Evolutionary conservation across 2,888 invertebrate species (phyloP).

Genomic region (Xanthorhoe spadicearia): DNA sequence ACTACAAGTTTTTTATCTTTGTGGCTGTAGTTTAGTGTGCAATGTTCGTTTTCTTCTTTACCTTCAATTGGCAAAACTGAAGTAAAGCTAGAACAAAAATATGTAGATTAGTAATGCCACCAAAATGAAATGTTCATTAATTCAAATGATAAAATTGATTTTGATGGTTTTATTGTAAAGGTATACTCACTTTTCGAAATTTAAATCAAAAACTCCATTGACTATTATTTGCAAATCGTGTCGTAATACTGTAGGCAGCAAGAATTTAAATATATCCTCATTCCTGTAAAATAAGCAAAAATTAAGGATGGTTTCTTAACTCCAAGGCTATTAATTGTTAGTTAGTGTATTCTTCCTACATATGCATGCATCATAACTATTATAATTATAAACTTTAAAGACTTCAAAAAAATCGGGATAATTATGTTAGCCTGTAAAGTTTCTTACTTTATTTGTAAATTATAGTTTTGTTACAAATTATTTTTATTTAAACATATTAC

Average conservation of each 20-base stretch:
- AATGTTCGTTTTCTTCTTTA: background rate
- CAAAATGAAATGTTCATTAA: background rate
- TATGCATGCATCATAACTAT: background rate
- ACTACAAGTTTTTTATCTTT: conserved; percentile 4
- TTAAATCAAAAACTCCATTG: conserved; percentile 15
- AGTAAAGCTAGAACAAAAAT: conserved; percentile 22
- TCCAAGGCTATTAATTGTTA: background rate
- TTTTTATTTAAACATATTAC: conserved; percentile 11
- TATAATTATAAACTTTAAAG: too few species aligned
- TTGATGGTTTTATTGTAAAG: background rate
- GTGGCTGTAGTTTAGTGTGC: conserved; percentile 12
- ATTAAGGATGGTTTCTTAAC: background rate
- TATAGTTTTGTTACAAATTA: background rate
- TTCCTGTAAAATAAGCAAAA: background rate
- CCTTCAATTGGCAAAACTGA: conserved; percentile 6
- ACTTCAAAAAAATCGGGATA: too few species aligned
- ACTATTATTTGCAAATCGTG: conserved; percentile 8
- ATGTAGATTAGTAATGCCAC: background rate
- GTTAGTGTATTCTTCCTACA: background rate
- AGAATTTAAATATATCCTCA: conserved; percentile 9
- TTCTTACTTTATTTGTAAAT: background rate
- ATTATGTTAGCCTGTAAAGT: too few species aligned
- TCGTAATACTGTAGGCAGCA: conserved; percentile 16
- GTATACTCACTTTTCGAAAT: conserved; percentile 24
- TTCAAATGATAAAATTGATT: too few species aligned